phyloP scores from a whole-genome alignment of 1,140 invertebrate genomes.

The Eulimnadia texana region DNA sequence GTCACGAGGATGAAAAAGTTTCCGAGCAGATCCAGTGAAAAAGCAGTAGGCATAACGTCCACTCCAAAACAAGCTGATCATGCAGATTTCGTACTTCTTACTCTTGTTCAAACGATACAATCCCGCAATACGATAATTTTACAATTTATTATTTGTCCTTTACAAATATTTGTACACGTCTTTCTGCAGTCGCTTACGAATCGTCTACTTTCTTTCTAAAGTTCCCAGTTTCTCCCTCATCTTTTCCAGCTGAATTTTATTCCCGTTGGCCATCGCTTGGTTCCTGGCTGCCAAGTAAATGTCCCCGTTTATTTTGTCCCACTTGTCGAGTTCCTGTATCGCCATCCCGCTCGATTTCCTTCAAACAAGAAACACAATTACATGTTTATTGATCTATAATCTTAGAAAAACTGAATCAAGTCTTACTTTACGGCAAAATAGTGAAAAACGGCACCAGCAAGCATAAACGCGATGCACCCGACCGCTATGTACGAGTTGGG shows the following conservation, averaged over 20 bases:
- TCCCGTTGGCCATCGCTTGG: conserved; percentile 16
- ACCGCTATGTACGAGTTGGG: conserved; percentile 39
- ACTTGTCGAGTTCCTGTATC: conserved; percentile 11
- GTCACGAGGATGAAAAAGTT: too few relatives aligned
- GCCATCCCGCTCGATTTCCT: neutral
- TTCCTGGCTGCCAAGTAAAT: conserved; percentile 9
- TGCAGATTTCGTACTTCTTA: too few relatives aligned
- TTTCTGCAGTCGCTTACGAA: too few relatives aligned
- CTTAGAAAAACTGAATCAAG: neutral
- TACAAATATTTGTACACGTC: too few relatives aligned
- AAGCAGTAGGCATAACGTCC: too few relatives aligned
- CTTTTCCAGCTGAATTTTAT: conserved; percentile 17
- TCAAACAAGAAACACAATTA: neutral
- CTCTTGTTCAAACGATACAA: too few relatives aligned
- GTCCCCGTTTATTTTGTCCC: conserved; percentile 10
- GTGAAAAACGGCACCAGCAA: conserved; percentile 37
- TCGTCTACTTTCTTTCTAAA: too few relatives aligned
- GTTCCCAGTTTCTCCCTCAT: conserved; percentile 3
- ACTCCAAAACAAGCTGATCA: too few relatives aligned
- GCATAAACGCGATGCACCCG: conserved; percentile 33
- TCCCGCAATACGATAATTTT: neutral
- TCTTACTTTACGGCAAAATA: conserved; percentile 38
- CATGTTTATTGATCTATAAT: neutral
- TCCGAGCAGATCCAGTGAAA: too few relatives aligned
- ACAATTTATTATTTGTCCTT: neutral